A percentile compares a stretch with the other conserved stretches of the same genome.
Conservation (phyloP, 2,797 vertebrate genomes). For the Anomalospiza imberbis region DNA sequence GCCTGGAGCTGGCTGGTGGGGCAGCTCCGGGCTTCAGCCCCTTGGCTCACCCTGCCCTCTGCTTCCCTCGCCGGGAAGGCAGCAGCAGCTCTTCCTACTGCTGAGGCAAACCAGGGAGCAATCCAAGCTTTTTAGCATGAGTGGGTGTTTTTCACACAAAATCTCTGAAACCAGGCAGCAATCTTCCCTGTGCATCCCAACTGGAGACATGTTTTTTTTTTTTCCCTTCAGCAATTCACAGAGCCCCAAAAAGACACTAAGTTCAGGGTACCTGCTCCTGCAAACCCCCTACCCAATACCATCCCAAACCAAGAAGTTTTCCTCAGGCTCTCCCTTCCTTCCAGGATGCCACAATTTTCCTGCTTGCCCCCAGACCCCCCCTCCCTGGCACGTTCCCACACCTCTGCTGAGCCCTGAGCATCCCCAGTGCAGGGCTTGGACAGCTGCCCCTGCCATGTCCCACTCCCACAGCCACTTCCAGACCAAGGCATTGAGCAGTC, state of each 20-base stretch:
- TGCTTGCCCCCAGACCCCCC: fast-evolving
- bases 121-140: conserved; percentile 25
- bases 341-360: neutral
- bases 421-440: neutral
- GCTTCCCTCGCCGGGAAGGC: neutral
- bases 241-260: fast-evolving
- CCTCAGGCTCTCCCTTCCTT: neutral
- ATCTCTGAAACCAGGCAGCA: neutral
- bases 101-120: neutral
- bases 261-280: neutral
- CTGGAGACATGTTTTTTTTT: neutral
- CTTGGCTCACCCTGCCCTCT: neutral
- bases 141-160: conserved; percentile 36
- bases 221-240: neutral
- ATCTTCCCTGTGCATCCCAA: neutral
- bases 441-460: neutral
- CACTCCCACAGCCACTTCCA: neutral
- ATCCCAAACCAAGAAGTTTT: neutral
- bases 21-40: neutral
- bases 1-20: neutral
- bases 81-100: neutral
- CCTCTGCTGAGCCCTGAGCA: neutral
- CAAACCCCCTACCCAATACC: fast-evolving
- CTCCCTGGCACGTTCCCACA: fast-evolving
- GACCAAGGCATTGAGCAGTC: neutral